These are phyloP conservation scores for Drosophila varians DNA, from an alignment of 1,140 invertebrate genomes.

Conservation along the genomic window DNA sequence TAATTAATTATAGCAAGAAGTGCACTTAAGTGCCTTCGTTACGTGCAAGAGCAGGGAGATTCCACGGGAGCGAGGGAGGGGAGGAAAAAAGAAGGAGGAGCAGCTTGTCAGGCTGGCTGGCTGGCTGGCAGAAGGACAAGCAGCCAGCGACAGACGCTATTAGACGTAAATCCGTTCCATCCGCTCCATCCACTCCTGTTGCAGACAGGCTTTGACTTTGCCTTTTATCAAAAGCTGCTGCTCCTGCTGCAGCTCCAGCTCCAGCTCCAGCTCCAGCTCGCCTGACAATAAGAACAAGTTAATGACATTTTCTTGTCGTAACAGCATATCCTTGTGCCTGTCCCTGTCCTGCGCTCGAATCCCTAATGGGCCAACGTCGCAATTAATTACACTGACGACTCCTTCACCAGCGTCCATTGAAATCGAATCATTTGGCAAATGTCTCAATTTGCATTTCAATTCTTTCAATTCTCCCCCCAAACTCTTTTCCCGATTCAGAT, in stretches of 20 bases:
- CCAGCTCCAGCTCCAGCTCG: slow-evolving; percentile 42
- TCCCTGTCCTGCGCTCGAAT: neutral
- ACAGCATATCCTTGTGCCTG: slow-evolving; percentile 51
- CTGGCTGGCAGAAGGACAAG: slow-evolving; percentile 35
- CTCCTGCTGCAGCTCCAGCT: slow-evolving; percentile 10
- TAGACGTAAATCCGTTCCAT: slow-evolving; percentile 66
- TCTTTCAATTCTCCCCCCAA: slow-evolving; percentile 9
- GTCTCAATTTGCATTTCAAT: slow-evolving; percentile 66
- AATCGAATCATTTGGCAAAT: slow-evolving; percentile 79
- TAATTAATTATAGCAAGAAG: slow-evolving; percentile 83
- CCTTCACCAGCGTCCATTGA: slow-evolving; percentile 51
- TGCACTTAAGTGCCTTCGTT: slow-evolving; percentile 82
- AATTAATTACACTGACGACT: slow-evolving; percentile 71
- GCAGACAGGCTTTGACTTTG: slow-evolving; percentile 72
- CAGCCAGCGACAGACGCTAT: slow-evolving; percentile 47
- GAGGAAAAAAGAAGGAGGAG: slow-evolving; percentile 2
- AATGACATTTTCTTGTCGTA: slow-evolving; percentile 79
- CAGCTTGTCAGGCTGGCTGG: slow-evolving; percentile 24
- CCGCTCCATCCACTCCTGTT: slow-evolving; percentile 29
- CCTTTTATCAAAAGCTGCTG: slow-evolving; percentile 73
- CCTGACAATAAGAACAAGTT: slow-evolving; percentile 79
- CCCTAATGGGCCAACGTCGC: slow-evolving; percentile 50
- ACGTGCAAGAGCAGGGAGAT: slow-evolving; percentile 60
- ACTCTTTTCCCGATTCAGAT: slow-evolving; percentile 85
- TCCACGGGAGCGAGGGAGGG: slow-evolving; percentile 5